phyloP scores from a whole-genome alignment of 2,888 invertebrate species.

The Drosophila greeni region DNA sequence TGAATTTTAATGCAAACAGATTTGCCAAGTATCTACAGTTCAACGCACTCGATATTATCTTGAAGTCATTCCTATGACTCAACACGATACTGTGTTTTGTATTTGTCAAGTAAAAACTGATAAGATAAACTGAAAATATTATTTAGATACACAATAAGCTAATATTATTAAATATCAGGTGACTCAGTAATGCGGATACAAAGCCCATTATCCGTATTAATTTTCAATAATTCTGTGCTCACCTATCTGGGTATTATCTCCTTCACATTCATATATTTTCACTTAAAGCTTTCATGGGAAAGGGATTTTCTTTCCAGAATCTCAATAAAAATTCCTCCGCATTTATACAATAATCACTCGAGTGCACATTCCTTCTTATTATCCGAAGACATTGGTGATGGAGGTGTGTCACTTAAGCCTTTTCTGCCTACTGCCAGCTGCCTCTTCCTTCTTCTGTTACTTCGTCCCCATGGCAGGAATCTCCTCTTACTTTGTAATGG shows the following conservation, averaged over 20 bases:
- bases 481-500: constrained; percentile 45
- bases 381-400: constrained; percentile 8
- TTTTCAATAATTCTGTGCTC: background rate
- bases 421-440: constrained; percentile 10
- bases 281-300: background rate
- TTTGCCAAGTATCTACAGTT: too few relatives aligned
- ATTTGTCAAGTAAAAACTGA: too few relatives aligned
- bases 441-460: background rate
- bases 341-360: constrained; percentile 20
- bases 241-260: background rate
- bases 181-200: background rate
- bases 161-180: background rate
- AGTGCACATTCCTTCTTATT: constrained; percentile 27
- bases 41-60: too few relatives aligned
- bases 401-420: constrained; percentile 51
- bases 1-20: too few relatives aligned
- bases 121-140: too few relatives aligned
- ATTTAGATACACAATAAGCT: background rate
- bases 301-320: constrained; percentile 9
- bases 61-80: too few relatives aligned
- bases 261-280: background rate
- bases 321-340: constrained; percentile 20
- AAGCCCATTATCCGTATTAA: background rate
- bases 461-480: constrained; percentile 6
- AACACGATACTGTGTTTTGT: too few relatives aligned